Base-by-base conservation (phyloP, 2,113 vertebrate genomes). In the Meleagris gallopavo region DNA sequence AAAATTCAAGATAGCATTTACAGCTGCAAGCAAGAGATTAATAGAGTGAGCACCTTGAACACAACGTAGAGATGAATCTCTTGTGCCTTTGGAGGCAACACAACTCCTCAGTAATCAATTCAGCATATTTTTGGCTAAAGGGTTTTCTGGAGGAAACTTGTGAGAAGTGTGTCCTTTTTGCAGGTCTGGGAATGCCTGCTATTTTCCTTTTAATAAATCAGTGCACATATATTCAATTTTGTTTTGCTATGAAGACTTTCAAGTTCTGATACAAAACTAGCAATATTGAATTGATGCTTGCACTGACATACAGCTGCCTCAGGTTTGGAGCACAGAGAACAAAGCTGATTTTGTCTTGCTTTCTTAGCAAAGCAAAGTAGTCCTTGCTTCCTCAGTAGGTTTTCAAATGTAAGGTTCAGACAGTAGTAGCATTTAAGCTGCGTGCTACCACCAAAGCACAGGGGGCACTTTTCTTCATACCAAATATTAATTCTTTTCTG, bases 51-150 rank as follows among this genome's bases (percentile, higher is more conserved):
- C 27, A 45, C 16, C 9, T 0, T 21, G 27, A 54, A 36, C 92
- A 40, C 18, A 30, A 13, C 0, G 0, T 60, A 55, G 21, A 81
- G n/a, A 21, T 6, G 15, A 25, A 34, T 48, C 1, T 4, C 7
- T 15, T 10, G 10, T 85, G 60, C 36, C 36, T 85, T 50, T 64
- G 66, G 32, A 79, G 61, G 38, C 13, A 76, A 43, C 4, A 19
- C 4, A 11, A 13, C n/a, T 82, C 52, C 83, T n/a, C n/a, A n/a
- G 30, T 32, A 73, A 34, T 48, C 2, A 54, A 29, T 86, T 90
- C 34, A 60, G 24, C 19, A 69, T 4, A 30, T 0, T 66, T 90
- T 82, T 89, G 64, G 79, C 70, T 21, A 36, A 46, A 84, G 7
- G 8, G 3, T 41, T 34, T 66, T 24, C 25, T 55, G 19, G 29